These are phyloP conservation scores for Acleris literana DNA, from an alignment of 2,888 invertebrate species.

Conservation along the genomic window DNA sequence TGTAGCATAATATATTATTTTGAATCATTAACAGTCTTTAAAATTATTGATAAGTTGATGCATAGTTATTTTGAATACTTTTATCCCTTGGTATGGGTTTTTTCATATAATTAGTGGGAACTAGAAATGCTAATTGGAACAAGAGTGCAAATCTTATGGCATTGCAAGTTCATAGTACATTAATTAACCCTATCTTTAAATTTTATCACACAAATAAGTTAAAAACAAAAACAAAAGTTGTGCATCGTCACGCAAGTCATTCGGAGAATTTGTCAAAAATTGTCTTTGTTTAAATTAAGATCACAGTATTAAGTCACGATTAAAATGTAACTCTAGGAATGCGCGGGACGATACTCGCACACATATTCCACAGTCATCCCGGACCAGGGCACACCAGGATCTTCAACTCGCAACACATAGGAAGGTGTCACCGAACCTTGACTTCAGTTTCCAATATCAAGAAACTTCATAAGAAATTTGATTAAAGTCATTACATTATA, in stretches of 20 bases:
- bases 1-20: constrained; percentile 60
- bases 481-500: constrained; percentile 36
- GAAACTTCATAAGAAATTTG: constrained; percentile 44
- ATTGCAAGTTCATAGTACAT: constrained; percentile 64
- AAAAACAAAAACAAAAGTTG: constrained; percentile 66
- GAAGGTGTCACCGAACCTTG: constrained; percentile 63
- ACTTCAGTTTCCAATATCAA: constrained; percentile 56
- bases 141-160: constrained; percentile 71
- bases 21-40: constrained; percentile 52
- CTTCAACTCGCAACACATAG: constrained; percentile 54
- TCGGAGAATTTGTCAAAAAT: constrained; percentile 79
- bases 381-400: constrained; percentile 66
- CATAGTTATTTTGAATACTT: constrained; percentile 53
- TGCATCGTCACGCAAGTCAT: constrained; percentile 69
- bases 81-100: constrained; percentile 42
- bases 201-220: constrained; percentile 79
- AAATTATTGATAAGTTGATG: constrained; percentile 48
- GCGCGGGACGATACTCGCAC: constrained; percentile 69
- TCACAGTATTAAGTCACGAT: constrained; percentile 83
- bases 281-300: constrained; percentile 81
- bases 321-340: constrained; percentile 77
- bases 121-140: constrained; percentile 77
- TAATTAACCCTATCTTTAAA: constrained; percentile 69
- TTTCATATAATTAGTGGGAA: constrained; percentile 51
- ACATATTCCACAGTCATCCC: constrained; percentile 82